Percentiles rank a stretch among this genome's conserved stretches.
These are phyloP conservation scores for Theristicus caerulescens DNA, from an alignment of 2,113 vertebrate species.

Conservation along the genomic window DNA sequence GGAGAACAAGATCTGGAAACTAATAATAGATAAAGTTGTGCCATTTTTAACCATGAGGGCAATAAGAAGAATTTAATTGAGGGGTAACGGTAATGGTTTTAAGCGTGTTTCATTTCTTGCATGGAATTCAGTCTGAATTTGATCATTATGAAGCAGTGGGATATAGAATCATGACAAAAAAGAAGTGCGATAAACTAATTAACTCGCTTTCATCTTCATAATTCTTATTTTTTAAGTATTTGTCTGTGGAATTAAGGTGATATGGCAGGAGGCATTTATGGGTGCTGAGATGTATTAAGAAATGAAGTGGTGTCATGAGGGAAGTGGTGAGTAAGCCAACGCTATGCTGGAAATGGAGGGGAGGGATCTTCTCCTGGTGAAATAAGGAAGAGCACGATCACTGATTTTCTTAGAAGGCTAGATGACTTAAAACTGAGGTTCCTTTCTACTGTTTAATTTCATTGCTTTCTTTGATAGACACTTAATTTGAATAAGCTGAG, in stretches of 20 bases:
- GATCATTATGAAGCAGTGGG: background rate
- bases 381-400: accelerated
- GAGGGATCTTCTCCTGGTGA: background rate
- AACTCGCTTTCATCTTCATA: background rate
- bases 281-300: background rate
- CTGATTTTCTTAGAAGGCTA: background rate
- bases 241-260: background rate
- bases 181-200: background rate
- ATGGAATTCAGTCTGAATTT: background rate
- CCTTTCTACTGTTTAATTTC: background rate
- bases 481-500: background rate
- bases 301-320: background rate
- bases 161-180: background rate
- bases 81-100: background rate
- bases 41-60: background rate
- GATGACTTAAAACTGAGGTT: background rate
- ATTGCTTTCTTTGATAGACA: background rate
- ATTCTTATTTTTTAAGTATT: background rate
- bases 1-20: background rate
- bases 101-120: background rate
- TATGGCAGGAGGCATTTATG: background rate
- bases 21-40: background rate
- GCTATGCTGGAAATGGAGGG: background rate
- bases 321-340: background rate
- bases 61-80: background rate